Conservation (phyloP, 2,113 vertebrate species). For the Nycticryphes semicollaris region DNA sequence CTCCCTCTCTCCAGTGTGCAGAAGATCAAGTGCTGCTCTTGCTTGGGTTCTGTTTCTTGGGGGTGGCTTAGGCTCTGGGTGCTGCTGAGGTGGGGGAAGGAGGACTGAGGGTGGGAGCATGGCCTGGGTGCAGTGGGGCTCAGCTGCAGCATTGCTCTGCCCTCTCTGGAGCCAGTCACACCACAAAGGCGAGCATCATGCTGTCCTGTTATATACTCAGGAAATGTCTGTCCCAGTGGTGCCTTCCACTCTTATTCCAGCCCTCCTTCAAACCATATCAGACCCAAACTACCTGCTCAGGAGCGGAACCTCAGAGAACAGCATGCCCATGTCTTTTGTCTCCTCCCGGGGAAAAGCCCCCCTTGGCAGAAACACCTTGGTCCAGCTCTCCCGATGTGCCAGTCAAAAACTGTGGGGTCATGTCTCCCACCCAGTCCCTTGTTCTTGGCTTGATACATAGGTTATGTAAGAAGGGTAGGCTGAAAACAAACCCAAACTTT, state of each 20-base stretch:
- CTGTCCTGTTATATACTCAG: not conserved
- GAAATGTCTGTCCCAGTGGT: not conserved
- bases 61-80: not conserved
- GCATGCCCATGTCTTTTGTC: not conserved
- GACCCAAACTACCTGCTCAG: not conserved
- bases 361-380: not conserved
- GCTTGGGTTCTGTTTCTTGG: not conserved
- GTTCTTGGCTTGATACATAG: rapidly evolving
- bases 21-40: not conserved
- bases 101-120: not conserved
- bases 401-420: not conserved
- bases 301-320: not conserved
- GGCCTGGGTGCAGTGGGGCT: not conserved
- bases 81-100: not conserved
- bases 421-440: not conserved
- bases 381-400: not conserved
- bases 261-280: not conserved
- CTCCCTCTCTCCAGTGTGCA: too few relatives aligned
- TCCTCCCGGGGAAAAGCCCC: not conserved
- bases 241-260: not conserved
- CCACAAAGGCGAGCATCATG: not conserved
- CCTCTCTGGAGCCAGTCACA: not conserved
- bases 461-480: not conserved
- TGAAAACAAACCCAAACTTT: not conserved
- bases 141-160: not conserved